These are phyloP conservation scores for Monochamus alternatus DNA, from an alignment of 2,888 invertebrate genomes.

Conservation along the genomic window DNA sequence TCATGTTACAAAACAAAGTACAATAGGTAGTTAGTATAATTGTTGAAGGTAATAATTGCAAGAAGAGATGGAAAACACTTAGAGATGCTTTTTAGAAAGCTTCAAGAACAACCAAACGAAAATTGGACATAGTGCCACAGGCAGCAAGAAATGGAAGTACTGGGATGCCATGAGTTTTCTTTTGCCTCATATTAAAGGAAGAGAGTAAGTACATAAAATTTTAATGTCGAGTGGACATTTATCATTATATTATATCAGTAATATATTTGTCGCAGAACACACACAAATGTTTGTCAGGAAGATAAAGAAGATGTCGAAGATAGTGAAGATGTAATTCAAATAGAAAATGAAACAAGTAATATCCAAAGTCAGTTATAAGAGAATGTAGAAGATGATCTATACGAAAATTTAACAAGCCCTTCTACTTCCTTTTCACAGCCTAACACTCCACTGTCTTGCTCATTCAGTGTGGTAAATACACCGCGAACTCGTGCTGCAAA, in stretches of 20 bases:
- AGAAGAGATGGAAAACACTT: slow-evolving; percentile 32
- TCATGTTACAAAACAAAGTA: slow-evolving; percentile 1
- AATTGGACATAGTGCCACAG: slow-evolving; percentile 39
- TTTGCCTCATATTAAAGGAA: slow-evolving; percentile 42
- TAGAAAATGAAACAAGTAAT: slow-evolving; percentile 7
- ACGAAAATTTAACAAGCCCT: slow-evolving; percentile 36
- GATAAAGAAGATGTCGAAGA: slow-evolving; percentile 31
- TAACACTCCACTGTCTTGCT: slow-evolving; percentile 39
- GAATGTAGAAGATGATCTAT: slow-evolving; percentile 7
- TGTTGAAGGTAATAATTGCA: slow-evolving; percentile 38
- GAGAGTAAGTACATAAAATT: slow-evolving; percentile 30
- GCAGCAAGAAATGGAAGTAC: slow-evolving; percentile 39
- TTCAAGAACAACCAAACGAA: slow-evolving; percentile 38
- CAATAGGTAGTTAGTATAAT: slow-evolving; percentile 1
- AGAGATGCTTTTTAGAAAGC: slow-evolving; percentile 24
- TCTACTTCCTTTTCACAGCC: slow-evolving; percentile 35
- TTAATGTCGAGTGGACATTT: slow-evolving; percentile 27
- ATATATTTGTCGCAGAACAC: slow-evolving; percentile 37
- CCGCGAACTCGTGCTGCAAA: slow-evolving; percentile 1
- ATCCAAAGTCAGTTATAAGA: slow-evolving; percentile 36
- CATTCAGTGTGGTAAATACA: slow-evolving; percentile 38
- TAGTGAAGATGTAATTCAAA: slow-evolving; percentile 35
- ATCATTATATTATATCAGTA: slow-evolving; percentile 2
- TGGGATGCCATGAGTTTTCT: slow-evolving; percentile 43
- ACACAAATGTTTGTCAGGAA: slow-evolving; percentile 38